Percentiles rank a stretch among this genome's conserved stretches.
Evolutionary conservation across 2,797 vertebrate genomes (phyloP).

Genomic region (Loris lydekkerianus): DNA sequence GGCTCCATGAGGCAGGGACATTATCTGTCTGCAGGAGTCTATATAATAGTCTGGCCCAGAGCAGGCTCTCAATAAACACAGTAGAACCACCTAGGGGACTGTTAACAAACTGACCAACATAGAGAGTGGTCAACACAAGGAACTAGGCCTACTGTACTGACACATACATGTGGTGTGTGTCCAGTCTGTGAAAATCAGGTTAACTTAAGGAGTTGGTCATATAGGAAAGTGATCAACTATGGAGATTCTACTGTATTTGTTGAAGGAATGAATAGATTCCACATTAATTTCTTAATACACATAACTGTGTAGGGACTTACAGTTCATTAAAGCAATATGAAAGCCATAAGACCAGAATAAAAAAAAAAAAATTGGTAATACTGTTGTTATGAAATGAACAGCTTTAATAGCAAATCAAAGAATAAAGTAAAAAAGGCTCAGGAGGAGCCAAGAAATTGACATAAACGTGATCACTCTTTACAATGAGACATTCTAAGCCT

Average conservation of each 20-base stretch:
- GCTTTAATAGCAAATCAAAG: conserved; percentile 52
- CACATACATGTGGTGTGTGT: no score
- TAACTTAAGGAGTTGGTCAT: no score
- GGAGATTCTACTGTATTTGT: neutral
- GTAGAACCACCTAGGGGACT: no score
- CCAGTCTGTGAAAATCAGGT: no score
- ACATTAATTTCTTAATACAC: conserved; percentile 54
- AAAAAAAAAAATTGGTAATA: neutral
- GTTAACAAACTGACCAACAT: no score
- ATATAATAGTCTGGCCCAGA: neutral
- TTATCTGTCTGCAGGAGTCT: neutral
- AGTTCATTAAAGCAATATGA: conserved; percentile 55
- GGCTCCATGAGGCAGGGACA: neutral
- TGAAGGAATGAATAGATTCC: conserved; percentile 11
- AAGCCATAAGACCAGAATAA: neutral
- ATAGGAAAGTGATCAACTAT: no score
- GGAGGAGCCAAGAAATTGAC: neutral
- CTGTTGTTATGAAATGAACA: conserved; percentile 54
- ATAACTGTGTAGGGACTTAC: conserved; percentile 32
- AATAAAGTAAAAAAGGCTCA: neutral
- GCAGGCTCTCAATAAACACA: neutral
- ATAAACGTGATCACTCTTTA: neutral
- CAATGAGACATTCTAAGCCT: neutral
- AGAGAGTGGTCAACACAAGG: no score
- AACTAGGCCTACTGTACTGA: no score